These are phyloP conservation scores for Papilio polytes DNA, from an alignment of 1,140 invertebrate species.

Conservation along the genomic window DNA sequence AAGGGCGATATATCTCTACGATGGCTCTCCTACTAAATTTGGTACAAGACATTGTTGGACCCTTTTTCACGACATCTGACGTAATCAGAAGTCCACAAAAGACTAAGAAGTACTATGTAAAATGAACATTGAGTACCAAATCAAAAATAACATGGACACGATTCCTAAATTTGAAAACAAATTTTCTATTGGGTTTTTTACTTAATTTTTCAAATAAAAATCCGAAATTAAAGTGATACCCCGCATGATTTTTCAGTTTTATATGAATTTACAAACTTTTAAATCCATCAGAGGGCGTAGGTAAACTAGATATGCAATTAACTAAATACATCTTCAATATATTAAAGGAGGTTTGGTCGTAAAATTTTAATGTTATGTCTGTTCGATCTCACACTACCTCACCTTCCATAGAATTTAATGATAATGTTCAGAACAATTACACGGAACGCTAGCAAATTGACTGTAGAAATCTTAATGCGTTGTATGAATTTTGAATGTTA, in stretches of 20 bases:
- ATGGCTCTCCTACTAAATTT: constrained; percentile 27
- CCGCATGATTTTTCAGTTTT: too few species aligned
- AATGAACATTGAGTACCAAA: not conserved
- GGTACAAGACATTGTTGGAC: constrained; percentile 17
- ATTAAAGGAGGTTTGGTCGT: not conserved
- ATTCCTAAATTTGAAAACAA: not conserved
- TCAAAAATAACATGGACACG: not conserved
- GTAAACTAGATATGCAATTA: not conserved
- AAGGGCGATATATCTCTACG: constrained; percentile 20
- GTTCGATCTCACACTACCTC: not conserved
- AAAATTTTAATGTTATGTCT: constrained; percentile 22
- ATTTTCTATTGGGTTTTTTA: too few species aligned
- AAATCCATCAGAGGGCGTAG: not conserved
- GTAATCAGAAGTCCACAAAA: constrained; percentile 18
- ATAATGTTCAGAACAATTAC: constrained; percentile 2
- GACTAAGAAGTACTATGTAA: not conserved
- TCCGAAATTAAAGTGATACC: too few species aligned
- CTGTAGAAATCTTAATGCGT: not conserved
- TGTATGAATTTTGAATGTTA: not conserved
- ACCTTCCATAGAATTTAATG: constrained; percentile 19
- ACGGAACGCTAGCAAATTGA: not conserved
- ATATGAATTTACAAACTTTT: too few species aligned
- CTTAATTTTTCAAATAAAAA: too few species aligned
- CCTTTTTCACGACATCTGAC: constrained; percentile 24
- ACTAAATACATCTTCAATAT: not conserved